Evolutionary conservation across 2,113 vertebrate genomes (phyloP).

Genomic region (Orycteropus afer): DNA sequence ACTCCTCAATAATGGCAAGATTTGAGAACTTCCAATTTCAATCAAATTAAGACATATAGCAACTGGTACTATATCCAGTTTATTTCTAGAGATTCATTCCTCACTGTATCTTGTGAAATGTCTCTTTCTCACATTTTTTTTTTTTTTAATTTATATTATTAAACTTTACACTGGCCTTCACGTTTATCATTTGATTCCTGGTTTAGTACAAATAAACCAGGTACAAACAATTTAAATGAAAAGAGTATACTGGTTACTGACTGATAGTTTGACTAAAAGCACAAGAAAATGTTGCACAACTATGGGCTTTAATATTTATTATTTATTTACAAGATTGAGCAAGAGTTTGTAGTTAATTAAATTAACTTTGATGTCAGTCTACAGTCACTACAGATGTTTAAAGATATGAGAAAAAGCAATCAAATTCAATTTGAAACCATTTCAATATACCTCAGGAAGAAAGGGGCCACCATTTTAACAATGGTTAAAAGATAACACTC

Average conservation of each 20-base stretch:
- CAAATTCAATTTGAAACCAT: neutral
- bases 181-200: neutral
- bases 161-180: neutral
- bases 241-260: neutral
- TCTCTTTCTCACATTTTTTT: neutral
- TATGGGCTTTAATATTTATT: neutral
- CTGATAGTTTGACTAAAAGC: neutral
- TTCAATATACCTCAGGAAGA: neutral
- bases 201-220: neutral
- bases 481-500: neutral
- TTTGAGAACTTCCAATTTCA: neutral
- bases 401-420: neutral
- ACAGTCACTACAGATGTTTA: neutral
- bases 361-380: neutral
- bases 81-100: neutral
- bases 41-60: neutral
- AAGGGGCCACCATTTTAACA: neutral
- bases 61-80: neutral
- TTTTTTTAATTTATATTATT: neutral
- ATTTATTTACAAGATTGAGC: neutral
- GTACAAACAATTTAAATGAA: neutral
- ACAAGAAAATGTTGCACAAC: neutral
- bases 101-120: neutral
- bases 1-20: neutral
- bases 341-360: neutral